Evolutionary conservation across 2,888 invertebrate genomes (phyloP).

Genomic region (Cyclophora punctaria): DNA sequence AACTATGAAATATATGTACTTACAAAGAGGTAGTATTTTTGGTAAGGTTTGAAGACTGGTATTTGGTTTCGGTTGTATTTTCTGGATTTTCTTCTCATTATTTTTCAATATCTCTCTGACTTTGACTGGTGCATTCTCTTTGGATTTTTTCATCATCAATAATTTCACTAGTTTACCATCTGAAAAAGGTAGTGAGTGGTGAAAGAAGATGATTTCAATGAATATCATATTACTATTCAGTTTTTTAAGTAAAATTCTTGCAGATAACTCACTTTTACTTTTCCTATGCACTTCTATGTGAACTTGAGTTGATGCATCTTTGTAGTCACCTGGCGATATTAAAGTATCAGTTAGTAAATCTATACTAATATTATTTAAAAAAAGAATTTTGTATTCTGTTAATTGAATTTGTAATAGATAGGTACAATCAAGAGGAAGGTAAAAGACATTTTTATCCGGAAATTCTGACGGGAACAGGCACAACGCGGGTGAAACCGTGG

Average conservation of each 20-base stretch:
- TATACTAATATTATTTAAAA: too few relatives aligned
- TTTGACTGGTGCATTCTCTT: slow-evolving; percentile 11
- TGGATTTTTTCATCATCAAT: slow-evolving; percentile 40
- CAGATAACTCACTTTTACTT: slow-evolving; percentile 41
- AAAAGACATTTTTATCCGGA: too few relatives aligned
- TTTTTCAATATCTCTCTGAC: too few relatives aligned
- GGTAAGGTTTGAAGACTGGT: slow-evolving; percentile 36
- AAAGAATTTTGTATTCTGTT: too few relatives aligned
- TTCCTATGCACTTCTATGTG: slow-evolving; percentile 40
- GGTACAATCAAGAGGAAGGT: too few relatives aligned
- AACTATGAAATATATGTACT: slow-evolving; percentile 23
- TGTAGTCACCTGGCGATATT: slow-evolving; percentile 18
- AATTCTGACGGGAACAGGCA: too few relatives aligned
- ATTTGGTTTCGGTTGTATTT: slow-evolving; percentile 16
- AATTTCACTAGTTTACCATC: slow-evolving; percentile 46
- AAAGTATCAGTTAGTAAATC: too few relatives aligned
- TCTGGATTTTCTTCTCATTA: slow-evolving; percentile 10
- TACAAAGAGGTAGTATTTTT: slow-evolving; percentile 43
- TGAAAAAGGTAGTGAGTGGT: slow-evolving; percentile 22
- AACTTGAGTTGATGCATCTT: slow-evolving; percentile 62
- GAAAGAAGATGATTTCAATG: not conserved
- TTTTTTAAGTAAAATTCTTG: not conserved
- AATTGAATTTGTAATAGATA: too few relatives aligned
- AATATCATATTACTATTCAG: not conserved
- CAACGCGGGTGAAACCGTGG: too few relatives aligned